These are phyloP conservation scores for Agapostemon virescens DNA, from an alignment of 2,888 invertebrate species.

Conservation along the genomic window DNA sequence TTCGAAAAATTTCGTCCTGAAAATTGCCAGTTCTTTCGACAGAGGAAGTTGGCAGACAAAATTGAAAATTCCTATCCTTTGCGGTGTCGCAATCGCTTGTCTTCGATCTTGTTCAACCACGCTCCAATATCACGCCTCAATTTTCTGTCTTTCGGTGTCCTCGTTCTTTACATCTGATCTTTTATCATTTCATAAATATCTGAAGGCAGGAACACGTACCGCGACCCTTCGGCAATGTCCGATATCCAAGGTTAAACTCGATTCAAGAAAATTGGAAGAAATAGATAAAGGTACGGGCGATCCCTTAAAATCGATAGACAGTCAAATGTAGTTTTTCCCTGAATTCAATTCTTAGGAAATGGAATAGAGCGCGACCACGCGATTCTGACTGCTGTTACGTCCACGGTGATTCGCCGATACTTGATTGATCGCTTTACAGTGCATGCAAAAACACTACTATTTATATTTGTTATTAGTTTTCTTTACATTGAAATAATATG, in stretches of 20 bases:
- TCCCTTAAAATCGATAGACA: not conserved
- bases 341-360: not conserved
- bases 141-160: not conserved
- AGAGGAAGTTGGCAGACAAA: not conserved
- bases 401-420: too few species aligned
- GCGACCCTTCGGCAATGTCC: not conserved
- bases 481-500: too few species aligned
- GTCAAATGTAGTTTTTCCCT: not conserved
- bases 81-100: not conserved
- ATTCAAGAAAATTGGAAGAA: not conserved
- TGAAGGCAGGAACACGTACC: not conserved
- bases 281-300: not conserved
- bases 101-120: not conserved
- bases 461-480: too few species aligned
- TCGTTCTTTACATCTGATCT: not conserved
- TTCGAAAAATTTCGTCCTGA: not conserved
- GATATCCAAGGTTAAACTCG: not conserved
- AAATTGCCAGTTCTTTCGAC: not conserved
- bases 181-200: slow-evolving; percentile 5
- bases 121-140: not conserved
- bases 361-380: not conserved
- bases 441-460: too few species aligned
- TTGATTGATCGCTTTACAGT: too few species aligned
- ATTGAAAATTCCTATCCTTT: slow-evolving; percentile 13
- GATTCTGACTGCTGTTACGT: too few species aligned